Percentiles rank a stretch among this genome's conserved stretches.
phyloP scores from a whole-genome alignment of 2,888 invertebrate species.

The Eupithecia tripunctaria region DNA sequence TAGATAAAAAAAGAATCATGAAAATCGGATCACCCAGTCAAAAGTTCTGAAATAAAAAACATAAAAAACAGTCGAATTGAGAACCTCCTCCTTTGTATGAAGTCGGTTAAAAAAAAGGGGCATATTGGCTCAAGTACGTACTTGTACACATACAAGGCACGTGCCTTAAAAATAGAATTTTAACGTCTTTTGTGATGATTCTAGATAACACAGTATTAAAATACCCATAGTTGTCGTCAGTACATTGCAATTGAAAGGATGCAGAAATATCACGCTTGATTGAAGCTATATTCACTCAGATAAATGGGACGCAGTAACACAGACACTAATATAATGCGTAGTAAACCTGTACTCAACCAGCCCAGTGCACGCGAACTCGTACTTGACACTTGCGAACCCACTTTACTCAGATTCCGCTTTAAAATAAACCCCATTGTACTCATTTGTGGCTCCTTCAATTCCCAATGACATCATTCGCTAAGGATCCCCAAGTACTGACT shows the following conservation, averaged over 20 bases:
- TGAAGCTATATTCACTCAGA: conserved; percentile 27
- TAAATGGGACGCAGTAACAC: conserved; percentile 23
- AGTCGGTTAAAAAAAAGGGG: no score
- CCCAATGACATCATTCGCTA: conserved; percentile 75
- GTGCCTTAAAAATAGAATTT: background rate
- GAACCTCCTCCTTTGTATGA: no score
- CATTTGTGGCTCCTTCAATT: conserved; percentile 61
- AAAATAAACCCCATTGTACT: conserved; percentile 56
- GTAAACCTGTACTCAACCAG: background rate
- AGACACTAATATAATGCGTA: conserved; percentile 8
- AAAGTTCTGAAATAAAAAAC: no score
- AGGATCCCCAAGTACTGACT: conserved; percentile 64
- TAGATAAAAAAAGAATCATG: no score
- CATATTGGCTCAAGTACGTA: no score
- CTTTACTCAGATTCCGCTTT: conserved; percentile 43
- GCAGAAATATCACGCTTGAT: conserved; percentile 27
- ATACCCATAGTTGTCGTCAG: background rate
- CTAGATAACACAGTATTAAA: background rate
- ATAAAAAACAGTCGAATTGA: no score
- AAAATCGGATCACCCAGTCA: no score
- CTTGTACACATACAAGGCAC: no score
- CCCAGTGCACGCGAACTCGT: conserved; percentile 37
- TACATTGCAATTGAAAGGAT: conserved; percentile 25
- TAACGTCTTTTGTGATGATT: background rate
- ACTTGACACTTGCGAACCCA: conserved; percentile 39